Conservation (phyloP, 2,113 vertebrate genomes). For the Alouatta palliata region DNA sequence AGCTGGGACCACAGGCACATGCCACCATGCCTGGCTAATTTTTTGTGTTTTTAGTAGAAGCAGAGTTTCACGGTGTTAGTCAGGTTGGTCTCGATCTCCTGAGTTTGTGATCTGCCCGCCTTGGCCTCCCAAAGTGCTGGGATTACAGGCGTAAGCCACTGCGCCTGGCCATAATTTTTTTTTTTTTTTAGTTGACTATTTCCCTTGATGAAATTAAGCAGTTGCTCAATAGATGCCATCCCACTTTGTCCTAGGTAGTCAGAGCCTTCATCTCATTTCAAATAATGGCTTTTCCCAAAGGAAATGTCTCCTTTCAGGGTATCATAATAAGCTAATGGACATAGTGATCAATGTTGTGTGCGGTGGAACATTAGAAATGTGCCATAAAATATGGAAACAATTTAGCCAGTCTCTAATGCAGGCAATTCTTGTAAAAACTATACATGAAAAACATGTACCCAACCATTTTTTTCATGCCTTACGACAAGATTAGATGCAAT, state of each 20-base stretch:
- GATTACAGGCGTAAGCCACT: too few relatives aligned
- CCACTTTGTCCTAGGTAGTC: not conserved
- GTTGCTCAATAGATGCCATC: slow-evolving; percentile 32
- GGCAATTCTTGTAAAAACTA: slow-evolving; percentile 72
- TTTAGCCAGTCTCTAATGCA: slow-evolving; percentile 69
- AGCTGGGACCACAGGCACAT: too few relatives aligned
- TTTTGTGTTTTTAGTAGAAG: too few relatives aligned
- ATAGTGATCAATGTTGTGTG: slow-evolving; percentile 76
- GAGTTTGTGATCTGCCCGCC: too few relatives aligned
- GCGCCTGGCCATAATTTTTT: not conserved
- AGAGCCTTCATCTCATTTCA: slow-evolving; percentile 65
- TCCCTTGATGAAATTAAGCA: slow-evolving; percentile 55
- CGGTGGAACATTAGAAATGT: slow-evolving; percentile 66
- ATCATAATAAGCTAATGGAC: slow-evolving; percentile 73
- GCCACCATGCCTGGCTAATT: too few relatives aligned
- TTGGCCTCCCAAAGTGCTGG: too few relatives aligned
- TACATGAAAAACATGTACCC: slow-evolving; percentile 60
- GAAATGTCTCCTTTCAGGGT: slow-evolving; percentile 71
- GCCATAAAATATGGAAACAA: slow-evolving; percentile 65
- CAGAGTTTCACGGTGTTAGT: too few relatives aligned
- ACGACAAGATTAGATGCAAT: slow-evolving; percentile 79
- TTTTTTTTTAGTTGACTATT: not conserved
- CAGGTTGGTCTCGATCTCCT: too few relatives aligned
- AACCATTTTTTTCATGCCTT: slow-evolving; percentile 62
- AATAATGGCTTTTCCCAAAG: slow-evolving; percentile 75